Conservation (phyloP, 30 jellyfish, hydroid and myxozoan genomes). For the Chrysaora quinquecirrha region DNA sequence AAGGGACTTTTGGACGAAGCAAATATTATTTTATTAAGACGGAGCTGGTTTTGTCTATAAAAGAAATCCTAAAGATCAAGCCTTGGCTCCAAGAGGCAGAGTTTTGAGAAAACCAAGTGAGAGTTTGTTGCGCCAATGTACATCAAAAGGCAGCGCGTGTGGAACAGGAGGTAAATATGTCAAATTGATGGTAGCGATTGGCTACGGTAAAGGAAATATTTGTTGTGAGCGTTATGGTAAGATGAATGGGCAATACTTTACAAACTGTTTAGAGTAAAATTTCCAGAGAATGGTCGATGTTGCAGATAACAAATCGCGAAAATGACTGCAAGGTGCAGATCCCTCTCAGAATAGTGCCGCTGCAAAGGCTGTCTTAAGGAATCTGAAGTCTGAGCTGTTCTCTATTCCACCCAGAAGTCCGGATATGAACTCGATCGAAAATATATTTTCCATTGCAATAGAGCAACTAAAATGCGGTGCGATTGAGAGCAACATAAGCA, state of each 20-base stretch:
- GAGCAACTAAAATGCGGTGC: conserved; percentile 1
- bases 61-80: conserved; percentile 40
- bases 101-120: conserved; percentile 35
- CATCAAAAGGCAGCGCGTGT: conserved; percentile 26
- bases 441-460: neutral
- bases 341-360: no score
- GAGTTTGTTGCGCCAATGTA: conserved; percentile 25
- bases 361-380: conserved; percentile 8
- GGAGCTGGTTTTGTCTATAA: conserved; percentile 38
- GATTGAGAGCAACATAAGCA: conserved; percentile 8
- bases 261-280: conserved; percentile 2
- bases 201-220: conserved; percentile 22
- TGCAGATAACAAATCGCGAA: conserved; percentile 6
- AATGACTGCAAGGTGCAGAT: conserved; percentile 5
- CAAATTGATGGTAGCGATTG: conserved; percentile 19
- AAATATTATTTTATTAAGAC: conserved; percentile 22
- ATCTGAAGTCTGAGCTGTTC: conserved; percentile 9
- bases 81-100: conserved; percentile 27
- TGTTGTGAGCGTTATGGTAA: conserved; percentile 11
- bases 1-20: conserved; percentile 13
- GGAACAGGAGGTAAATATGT: conserved; percentile 46
- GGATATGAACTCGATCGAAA: no score
- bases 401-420: conserved; percentile 34
- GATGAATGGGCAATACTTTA: conserved; percentile 8
- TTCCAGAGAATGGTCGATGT: conserved; percentile 2